Base-by-base conservation (phyloP, 2,113 vertebrate genomes). In the Cinclus cinclus region DNA sequence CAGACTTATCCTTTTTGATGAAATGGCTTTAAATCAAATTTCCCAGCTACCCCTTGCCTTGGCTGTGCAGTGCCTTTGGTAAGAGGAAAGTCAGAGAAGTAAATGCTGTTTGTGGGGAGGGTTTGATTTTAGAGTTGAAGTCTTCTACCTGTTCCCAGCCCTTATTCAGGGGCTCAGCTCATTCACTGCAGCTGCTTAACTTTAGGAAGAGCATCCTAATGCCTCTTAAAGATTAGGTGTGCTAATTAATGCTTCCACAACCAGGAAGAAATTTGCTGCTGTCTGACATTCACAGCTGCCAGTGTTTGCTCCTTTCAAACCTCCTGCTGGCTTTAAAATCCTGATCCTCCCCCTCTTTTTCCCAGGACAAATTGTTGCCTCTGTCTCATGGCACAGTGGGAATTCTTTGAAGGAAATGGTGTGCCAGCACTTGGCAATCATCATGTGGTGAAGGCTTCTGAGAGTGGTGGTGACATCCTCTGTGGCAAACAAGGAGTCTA, bases 321-420 rank as follows among this genome's bases (percentile, higher is more conserved):
- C 14, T 80, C 28, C 28, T 3, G 6, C 47, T 63, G 62, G 4
- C 39, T 71, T 82, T 49, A 53, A 87, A 94, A 63, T 83, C 31
- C 30, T 39, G 62, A 22, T 27, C 37, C 18, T 2, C 13, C 19
- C 3, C 2, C 1, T 3, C 3, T 25, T 50, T 28, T 46, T 42
- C 50, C 69, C 28, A 39, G 74, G 52, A 41, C 46, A 87, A 89
- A 30, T 41, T 49, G 10, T 79, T 62, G 20, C 50, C 52, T 78
- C 10, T 7, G 42, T 46, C 17, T 74, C 37, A 1, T 0, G 8
- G 33, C 55, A 16, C 23, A 23, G 15, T 18, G 53, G 20, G 25
- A 58, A 59, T 39, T 53, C 28, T 33, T 7, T 52, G 30, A 7
- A 37, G 64, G 50, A 44, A 59, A 16, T 4, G 25, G 41, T 69